A percentile compares a stretch with the other conserved stretches of the same genome.
Evolutionary conservation across 2,888 invertebrate genomes (phyloP).

Genomic region (Hemithea aestivaria): DNA sequence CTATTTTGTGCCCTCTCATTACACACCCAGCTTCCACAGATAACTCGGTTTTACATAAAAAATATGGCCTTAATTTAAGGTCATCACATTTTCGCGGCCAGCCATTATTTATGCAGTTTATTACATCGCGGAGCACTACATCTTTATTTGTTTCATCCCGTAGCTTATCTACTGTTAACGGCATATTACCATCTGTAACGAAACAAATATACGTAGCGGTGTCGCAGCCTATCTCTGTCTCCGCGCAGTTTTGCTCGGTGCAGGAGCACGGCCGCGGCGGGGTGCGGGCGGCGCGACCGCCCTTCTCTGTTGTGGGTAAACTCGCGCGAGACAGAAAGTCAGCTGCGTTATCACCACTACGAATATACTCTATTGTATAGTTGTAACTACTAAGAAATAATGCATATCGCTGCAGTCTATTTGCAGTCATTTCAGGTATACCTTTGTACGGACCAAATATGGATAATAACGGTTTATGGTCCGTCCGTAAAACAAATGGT

Average conservation of each 20-base stretch:
- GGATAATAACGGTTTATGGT: constrained; percentile 30
- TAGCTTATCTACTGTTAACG: constrained; percentile 16
- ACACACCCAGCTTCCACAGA: constrained; percentile 26
- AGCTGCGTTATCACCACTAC: no score
- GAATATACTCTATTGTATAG: no score
- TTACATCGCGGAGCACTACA: constrained; percentile 8
- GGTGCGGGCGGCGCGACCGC: no score
- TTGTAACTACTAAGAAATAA: no score
- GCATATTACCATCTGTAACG: constrained; percentile 16
- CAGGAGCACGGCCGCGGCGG: neutral
- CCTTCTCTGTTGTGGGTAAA: no score
- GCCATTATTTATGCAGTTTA: constrained; percentile 14
- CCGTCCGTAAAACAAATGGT: constrained; percentile 25
- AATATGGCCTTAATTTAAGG: constrained; percentile 16
- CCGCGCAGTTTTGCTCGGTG: no score
- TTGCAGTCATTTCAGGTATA: constrained; percentile 31
- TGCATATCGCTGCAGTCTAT: no score
- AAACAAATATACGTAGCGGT: constrained; percentile 23
- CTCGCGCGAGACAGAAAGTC: no score
- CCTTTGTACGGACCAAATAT: no score
- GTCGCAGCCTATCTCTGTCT: no score
- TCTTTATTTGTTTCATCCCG: constrained; percentile 14
- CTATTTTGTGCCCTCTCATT: constrained; percentile 29
- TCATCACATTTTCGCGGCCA: constrained; percentile 22
- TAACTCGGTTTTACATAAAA: constrained; percentile 18